phyloP scores from a whole-genome alignment of 2,888 invertebrate genomes.

The Rhimphoctona megacephalus region DNA sequence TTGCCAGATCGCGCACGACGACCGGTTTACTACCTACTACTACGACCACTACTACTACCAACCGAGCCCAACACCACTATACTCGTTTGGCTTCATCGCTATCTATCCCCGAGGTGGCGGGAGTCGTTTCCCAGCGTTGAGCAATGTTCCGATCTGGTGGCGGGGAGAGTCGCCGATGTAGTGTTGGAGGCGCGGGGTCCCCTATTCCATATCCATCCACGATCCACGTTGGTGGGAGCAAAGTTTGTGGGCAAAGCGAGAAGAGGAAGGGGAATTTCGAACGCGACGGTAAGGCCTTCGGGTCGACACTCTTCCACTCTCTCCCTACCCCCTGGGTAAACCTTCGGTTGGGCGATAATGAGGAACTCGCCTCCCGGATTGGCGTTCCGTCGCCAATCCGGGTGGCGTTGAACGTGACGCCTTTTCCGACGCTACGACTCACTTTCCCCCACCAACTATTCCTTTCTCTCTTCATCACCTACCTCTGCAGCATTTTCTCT shows the following conservation, averaged over 20 bases:
- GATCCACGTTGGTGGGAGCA: constrained; percentile 34
- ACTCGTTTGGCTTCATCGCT: constrained; percentile 42
- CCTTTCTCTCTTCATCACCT: constrained; percentile 38
- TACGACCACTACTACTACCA: background rate
- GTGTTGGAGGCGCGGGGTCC: constrained; percentile 3
- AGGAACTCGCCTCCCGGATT: constrained; percentile 83
- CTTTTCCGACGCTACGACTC: constrained; percentile 85
- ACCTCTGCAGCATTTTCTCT: constrained; percentile 15
- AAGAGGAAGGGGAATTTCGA: constrained; percentile 23
- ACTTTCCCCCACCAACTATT: constrained; percentile 54
- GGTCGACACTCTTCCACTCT: constrained; percentile 41
- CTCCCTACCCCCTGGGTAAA: constrained; percentile 72
- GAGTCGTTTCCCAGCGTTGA: constrained; percentile 52
- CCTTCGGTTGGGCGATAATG: constrained; percentile 83
- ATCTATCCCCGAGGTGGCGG: constrained; percentile 45
- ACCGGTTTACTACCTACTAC: constrained; percentile 52
- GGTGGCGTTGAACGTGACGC: constrained; percentile 85
- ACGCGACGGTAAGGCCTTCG: constrained; percentile 23
- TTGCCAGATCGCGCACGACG: constrained; percentile 63
- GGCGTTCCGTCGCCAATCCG: constrained; percentile 85
- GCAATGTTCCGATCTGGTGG: constrained; percentile 34
- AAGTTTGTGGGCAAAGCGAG: constrained; percentile 7
- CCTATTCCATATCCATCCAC: background rate
- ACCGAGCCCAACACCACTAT: background rate
- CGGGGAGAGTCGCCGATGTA: constrained; percentile 15